These are phyloP conservation scores for Rhinoptilus africanus DNA, from an alignment of 2,113 vertebrate genomes.

Conservation along the genomic window DNA sequence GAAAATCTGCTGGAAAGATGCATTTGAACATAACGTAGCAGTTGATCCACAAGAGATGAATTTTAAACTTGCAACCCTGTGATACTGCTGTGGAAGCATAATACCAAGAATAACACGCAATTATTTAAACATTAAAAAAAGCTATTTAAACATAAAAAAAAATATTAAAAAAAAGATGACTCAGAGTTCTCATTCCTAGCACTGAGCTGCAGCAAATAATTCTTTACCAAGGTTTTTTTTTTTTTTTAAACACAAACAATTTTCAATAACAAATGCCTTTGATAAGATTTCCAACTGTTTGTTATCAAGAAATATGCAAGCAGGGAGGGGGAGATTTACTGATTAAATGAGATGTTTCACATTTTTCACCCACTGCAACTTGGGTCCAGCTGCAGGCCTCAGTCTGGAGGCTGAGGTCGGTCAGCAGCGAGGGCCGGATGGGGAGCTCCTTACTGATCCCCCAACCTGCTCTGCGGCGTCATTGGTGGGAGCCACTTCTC, in stretches of 20 bases:
- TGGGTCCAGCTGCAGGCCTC: not conserved
- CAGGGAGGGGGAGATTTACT: not conserved
- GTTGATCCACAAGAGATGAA: not conserved
- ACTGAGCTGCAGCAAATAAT: not conserved
- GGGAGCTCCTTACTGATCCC: not conserved
- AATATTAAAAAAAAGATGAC: not conserved
- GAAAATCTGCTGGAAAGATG: not conserved
- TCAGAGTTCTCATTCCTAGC: not conserved
- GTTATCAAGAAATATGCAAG: not conserved
- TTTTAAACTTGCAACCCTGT: not conserved
- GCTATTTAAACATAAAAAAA: not conserved
- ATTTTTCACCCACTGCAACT: not conserved
- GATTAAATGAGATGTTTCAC: not conserved
- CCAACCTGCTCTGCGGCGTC: not conserved
- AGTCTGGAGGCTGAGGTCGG: not conserved
- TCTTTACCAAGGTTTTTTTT: not conserved
- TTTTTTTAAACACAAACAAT: not conserved
- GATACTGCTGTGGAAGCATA: not conserved
- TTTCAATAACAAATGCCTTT: not conserved
- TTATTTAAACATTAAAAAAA: not conserved
- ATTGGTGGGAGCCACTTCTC: not conserved
- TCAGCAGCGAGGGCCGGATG: rapidly evolving
- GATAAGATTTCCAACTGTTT: not conserved
- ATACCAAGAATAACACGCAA: not conserved
- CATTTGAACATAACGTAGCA: not conserved